Conservation (phyloP, 2,797 vertebrate genomes). For the Notolepis coatsorum region DNA sequence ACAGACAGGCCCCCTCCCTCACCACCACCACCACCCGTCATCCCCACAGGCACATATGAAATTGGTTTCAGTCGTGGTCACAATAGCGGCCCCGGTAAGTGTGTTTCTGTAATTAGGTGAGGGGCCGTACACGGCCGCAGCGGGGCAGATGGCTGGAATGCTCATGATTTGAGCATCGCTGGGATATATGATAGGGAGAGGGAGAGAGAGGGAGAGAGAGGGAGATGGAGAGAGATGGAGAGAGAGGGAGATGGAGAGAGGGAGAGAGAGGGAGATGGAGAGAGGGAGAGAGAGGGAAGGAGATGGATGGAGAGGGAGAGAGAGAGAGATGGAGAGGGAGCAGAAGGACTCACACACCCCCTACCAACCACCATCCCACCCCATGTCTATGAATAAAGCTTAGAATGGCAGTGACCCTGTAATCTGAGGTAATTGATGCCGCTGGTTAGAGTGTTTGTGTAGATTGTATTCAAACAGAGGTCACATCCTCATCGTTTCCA, state of each 20-base stretch:
- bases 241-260: too few relatives aligned
- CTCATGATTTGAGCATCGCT: slow-evolving; percentile 34
- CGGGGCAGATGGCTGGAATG: slow-evolving; percentile 52
- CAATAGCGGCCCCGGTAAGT: slow-evolving; percentile 13
- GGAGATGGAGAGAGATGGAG: too few relatives aligned
- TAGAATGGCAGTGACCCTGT: background rate
- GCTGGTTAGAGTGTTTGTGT: background rate
- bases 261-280: too few relatives aligned
- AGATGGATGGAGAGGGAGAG: too few relatives aligned
- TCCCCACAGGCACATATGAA: slow-evolving; percentile 42
- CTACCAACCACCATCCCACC: too few relatives aligned
- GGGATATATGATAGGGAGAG: slow-evolving; percentile 12
- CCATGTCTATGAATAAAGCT: background rate
- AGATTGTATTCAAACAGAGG: too few relatives aligned
- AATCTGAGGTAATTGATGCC: slow-evolving; percentile 16
- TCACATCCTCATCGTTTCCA: slow-evolving; percentile 1
- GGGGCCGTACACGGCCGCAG: background rate
- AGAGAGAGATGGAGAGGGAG: too few relatives aligned
- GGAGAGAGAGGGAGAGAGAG: background rate
- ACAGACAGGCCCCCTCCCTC: slow-evolving; percentile 21
- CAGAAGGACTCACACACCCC: too few relatives aligned
- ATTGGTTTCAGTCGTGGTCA: slow-evolving; percentile 18
- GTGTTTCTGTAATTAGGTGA: slow-evolving; percentile 5
- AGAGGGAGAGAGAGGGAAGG: too few relatives aligned
- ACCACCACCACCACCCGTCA: background rate